Percentiles rank a stretch among this genome's conserved stretches.
Conservation (phyloP, 2,797 vertebrate species). For the Toxotes lorentzi region DNA sequence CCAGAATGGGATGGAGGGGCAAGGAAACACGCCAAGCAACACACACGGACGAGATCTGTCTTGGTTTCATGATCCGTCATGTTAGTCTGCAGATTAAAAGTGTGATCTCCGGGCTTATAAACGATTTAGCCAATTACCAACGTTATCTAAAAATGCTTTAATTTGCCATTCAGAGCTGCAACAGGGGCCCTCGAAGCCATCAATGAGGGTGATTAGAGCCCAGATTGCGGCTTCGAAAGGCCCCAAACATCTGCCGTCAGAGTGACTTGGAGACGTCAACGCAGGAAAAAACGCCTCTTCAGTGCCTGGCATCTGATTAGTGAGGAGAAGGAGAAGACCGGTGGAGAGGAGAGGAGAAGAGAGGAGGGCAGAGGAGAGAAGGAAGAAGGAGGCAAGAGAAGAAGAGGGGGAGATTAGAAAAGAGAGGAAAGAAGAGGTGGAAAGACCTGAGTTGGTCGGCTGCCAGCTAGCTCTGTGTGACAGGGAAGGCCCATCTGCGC, state of each 20-base stretch:
- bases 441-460: conserved; percentile 76
- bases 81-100: conserved; percentile 81
- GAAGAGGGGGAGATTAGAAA: conserved; percentile 54
- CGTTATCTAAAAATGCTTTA: conserved; percentile 85
- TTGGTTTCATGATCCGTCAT: conserved; percentile 72
- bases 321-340: conserved; percentile 17
- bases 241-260: conserved; percentile 87
- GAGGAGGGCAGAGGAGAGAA: conserved; percentile 8
- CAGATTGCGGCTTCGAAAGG: conserved; percentile 82
- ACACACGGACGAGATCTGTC: conserved; percentile 61
- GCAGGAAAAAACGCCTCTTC: conserved; percentile 75
- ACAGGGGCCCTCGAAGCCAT: conserved; percentile 82
- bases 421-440: conserved; percentile 62
- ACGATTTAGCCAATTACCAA: conserved; percentile 85
- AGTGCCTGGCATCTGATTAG: conserved; percentile 81
- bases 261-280: conserved; percentile 79
- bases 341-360: conserved; percentile 1
- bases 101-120: conserved; percentile 81
- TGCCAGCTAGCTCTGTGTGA: conserved; percentile 81
- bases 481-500: conserved; percentile 86
- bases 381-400: conserved; percentile 38
- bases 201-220: conserved; percentile 88
- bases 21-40: conserved; percentile 51
- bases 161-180: conserved; percentile 86
- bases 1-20: conserved; percentile 49